A percentile compares a stretch with the other conserved stretches of the same genome.
phyloP scores from a whole-genome alignment of 2,113 vertebrate species.

The Marmota monax region DNA sequence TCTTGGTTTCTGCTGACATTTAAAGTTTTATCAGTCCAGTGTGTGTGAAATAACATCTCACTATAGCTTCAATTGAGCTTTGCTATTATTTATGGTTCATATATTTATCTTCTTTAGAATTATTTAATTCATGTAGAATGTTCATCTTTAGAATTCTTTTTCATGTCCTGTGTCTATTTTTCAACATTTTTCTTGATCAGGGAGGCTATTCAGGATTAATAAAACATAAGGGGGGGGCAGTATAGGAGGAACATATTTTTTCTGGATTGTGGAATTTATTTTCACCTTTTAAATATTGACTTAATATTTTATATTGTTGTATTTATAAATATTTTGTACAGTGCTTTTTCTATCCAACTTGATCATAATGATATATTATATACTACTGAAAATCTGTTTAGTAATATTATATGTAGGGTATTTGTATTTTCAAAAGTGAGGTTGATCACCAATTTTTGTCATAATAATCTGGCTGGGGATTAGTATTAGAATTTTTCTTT shows the following conservation, averaged over 20 bases:
- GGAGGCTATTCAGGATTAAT: neutral
- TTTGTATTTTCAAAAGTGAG: neutral
- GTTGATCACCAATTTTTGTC: neutral
- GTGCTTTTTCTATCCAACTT: neutral
- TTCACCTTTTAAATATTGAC: neutral
- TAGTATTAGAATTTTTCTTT: neutral
- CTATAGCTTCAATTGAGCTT: neutral
- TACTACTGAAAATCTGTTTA: neutral
- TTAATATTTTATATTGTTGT: neutral
- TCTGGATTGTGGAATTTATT: neutral
- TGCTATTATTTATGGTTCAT: neutral
- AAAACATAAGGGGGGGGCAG: neutral
- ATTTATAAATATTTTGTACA: neutral
- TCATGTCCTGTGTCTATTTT: neutral
- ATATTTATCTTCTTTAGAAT: neutral
- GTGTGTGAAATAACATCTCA: neutral
- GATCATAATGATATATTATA: neutral
- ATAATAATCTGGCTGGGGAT: neutral
- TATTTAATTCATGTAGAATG: too few species aligned
- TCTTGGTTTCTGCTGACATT: neutral
- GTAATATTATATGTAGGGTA: neutral
- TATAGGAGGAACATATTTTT: neutral
- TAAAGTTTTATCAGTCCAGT: neutral
- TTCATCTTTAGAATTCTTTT: neutral
- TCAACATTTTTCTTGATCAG: neutral